phyloP scores from a whole-genome alignment of 2,888 invertebrate genomes.

The Sceliomorpha sp. region DNA sequence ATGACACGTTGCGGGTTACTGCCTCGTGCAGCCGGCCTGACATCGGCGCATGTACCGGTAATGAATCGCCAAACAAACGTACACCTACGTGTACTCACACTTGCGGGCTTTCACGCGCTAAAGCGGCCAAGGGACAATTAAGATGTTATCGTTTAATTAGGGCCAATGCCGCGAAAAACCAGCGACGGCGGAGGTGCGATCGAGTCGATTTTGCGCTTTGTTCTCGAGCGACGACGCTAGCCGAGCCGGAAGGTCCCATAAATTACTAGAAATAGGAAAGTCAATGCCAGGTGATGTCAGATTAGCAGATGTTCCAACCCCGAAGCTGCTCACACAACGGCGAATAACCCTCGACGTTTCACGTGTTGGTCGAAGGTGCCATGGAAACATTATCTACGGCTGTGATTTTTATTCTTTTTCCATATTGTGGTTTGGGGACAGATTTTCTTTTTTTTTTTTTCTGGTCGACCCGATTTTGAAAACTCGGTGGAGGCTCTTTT shows the following conservation, averaged over 20 bases:
- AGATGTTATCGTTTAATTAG: conserved; percentile 74
- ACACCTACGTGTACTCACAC: conserved; percentile 37
- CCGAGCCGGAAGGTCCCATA: conserved; percentile 58
- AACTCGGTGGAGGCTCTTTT: no score
- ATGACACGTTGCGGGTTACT: conserved; percentile 49
- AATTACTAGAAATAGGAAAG: conserved; percentile 72
- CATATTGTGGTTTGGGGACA: not conserved
- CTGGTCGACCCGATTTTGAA: no score
- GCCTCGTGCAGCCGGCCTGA: conserved; percentile 28
- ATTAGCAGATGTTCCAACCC: conserved; percentile 73
- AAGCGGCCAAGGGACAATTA: conserved; percentile 65
- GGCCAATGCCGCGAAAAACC: conserved; percentile 62
- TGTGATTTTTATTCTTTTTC: conserved; percentile 26
- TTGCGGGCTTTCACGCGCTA: conserved; percentile 49
- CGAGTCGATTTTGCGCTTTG: conserved; percentile 25
- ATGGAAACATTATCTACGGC: conserved; percentile 38
- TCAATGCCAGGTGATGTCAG: conserved; percentile 71
- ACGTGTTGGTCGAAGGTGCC: conserved; percentile 24
- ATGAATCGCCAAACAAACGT: conserved; percentile 41
- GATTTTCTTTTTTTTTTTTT: no score
- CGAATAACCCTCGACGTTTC: conserved; percentile 55
- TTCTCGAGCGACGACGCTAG: conserved; percentile 33
- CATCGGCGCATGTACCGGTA: conserved; percentile 23
- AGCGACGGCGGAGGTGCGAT: conserved; percentile 35
- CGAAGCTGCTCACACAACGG: conserved; percentile 60